These are phyloP conservation scores for Neelides sp. DNA, from an alignment of 1,140 invertebrate species.

Conservation along the genomic window DNA sequence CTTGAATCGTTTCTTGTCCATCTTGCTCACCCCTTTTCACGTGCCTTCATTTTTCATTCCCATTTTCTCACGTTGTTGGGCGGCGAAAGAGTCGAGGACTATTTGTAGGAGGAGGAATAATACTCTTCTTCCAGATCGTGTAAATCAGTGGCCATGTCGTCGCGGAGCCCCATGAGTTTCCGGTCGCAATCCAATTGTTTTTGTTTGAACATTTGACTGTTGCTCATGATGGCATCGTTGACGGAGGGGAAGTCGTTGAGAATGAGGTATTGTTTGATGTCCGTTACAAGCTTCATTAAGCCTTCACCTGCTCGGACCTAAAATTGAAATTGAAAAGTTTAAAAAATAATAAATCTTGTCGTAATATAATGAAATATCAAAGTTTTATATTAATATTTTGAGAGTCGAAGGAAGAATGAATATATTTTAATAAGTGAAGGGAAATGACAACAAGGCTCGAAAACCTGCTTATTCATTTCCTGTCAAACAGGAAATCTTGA, in stretches of 20 bases:
- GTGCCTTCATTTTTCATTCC: no score
- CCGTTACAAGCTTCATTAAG: conserved; percentile 87
- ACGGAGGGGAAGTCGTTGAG: conserved; percentile 94
- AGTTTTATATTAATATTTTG: no score
- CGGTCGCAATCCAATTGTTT: conserved; percentile 86
- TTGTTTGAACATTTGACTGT: conserved; percentile 72
- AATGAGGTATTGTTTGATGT: conserved; percentile 92
- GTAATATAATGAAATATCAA: no score
- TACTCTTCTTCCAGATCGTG: conserved; percentile 97
- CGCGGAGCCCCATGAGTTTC: conserved; percentile 76
- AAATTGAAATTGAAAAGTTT: not conserved
- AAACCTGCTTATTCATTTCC: no score
- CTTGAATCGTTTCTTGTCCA: no score
- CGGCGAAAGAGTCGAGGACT: no score
- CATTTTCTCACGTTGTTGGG: no score
- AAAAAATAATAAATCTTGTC: no score
- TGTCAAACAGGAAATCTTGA: not conserved
- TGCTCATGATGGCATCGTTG: conserved; percentile 85
- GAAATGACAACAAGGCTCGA: no score
- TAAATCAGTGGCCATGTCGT: conserved; percentile 87
- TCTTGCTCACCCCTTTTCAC: no score
- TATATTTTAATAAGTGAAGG: no score
- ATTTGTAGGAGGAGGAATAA: conserved; percentile 90
- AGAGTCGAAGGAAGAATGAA: no score
- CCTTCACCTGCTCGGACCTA: conserved; percentile 82